A percentile compares a stretch with the other conserved stretches of the same genome.
phyloP scores from a whole-genome alignment of 1,140 invertebrate species.

The Pseudomyrmex flavicornis region DNA sequence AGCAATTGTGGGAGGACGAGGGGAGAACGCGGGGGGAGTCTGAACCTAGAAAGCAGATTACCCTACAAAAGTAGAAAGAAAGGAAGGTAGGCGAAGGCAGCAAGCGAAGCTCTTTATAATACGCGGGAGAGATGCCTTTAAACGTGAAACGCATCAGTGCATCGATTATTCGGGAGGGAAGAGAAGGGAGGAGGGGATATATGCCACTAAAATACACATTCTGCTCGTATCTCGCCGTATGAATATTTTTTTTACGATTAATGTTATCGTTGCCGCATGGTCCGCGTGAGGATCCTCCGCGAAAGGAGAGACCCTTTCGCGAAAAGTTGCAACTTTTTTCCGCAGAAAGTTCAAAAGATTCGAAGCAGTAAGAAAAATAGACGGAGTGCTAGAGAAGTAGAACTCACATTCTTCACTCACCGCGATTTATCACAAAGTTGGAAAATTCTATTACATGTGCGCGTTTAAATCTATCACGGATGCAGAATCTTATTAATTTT shows the following conservation, averaged over 20 bases:
- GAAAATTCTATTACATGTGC: conserved; percentile 17
- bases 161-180: conserved; percentile 68
- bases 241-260: conserved; percentile 55
- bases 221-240: conserved; percentile 34
- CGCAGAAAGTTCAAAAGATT: conserved; percentile 3
- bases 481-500: conserved; percentile 13
- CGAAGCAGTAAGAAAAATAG: conserved; percentile 6
- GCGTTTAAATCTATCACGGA: not conserved
- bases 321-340: conserved; percentile 24
- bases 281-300: not conserved
- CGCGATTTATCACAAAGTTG: conserved; percentile 2
- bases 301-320: not conserved
- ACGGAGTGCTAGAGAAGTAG: not conserved
- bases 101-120: conserved; percentile 62
- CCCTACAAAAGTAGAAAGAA: conserved; percentile 48
- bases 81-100: conserved; percentile 21
- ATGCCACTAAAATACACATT: conserved; percentile 69
- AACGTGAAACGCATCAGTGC: conserved; percentile 61
- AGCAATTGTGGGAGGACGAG: conserved; percentile 37
- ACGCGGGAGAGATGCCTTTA: conserved; percentile 67
- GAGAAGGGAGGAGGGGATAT: not conserved
- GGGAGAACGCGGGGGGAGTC: not conserved
- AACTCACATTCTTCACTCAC: conserved; percentile 37
- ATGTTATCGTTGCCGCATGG: conserved; percentile 30
- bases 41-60: conserved; percentile 50